Evolutionary conservation across 2,113 vertebrate species (phyloP), one percentile per base, ranked within the genome.

Genomic region (Nanorana parkeri): DNA sequence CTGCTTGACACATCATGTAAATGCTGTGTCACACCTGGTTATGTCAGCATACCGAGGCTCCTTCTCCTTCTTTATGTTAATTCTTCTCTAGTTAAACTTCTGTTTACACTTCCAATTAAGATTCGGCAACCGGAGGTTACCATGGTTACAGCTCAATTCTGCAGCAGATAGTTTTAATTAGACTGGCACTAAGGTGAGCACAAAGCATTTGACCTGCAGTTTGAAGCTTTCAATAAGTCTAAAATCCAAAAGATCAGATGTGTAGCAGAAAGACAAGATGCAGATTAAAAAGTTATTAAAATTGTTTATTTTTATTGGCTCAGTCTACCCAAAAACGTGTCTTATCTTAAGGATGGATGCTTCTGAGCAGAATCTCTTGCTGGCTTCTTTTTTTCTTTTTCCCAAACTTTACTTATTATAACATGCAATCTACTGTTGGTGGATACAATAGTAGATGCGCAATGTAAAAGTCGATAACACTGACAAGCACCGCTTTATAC

Each of bases 41-140:
- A 82, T 82, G 71, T 83, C 80, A 83, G 80, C 23, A 26, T 29
- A 60, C 51, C 51, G 71, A 82, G 64, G 15, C 69, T 66, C 60
- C 56, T 81, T 81, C 71, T 76, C 63, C 51, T 74, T 60, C 72
- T 68, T 75, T 76, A 83, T 83, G 71, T 66, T 74, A 68, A 75
- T 83, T 66, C 80, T 75, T 74, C 32, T 76, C 80, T 83, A 76
- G 71, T 76, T 83, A 76, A 76, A 83, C 71, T 83, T 83, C 63
- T 83, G 71, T 83, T 83, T 83, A 76, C 68, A 83, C 68, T 83
- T 83, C 80, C 80, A 83, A 83, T 83, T 83, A 83, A 58, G 24
- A 83, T 83, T 75, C 80, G 60, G 80, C 63, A 76, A 68, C 80
- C 29, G 29, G 52, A 60, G 64, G 80, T 83, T 83, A 83, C 80